These are phyloP conservation scores for Notarius quadriscutis DNA, from an alignment of 2,113 vertebrate genomes.

Conservation along the genomic window DNA sequence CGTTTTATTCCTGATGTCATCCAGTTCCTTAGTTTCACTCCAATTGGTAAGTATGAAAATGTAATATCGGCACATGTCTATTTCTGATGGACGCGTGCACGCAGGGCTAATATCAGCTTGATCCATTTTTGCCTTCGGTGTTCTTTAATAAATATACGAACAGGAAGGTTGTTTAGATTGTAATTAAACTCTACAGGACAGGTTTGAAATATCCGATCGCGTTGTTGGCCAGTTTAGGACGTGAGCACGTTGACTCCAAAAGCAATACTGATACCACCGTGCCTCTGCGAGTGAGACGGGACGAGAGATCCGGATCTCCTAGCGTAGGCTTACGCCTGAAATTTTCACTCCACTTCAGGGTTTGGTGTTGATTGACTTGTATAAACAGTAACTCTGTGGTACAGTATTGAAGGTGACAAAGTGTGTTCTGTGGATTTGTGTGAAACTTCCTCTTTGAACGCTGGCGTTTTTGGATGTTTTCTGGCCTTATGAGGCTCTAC, in stretches of 20 bases:
- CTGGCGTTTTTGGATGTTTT: neutral
- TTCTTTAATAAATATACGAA: neutral
- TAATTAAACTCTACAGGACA: neutral
- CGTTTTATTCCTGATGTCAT: neutral
- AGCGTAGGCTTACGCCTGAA: neutral
- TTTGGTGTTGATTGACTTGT: neutral
- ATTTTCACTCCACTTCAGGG: neutral
- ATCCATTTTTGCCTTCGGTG: neutral
- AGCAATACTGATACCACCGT: conserved; percentile 50
- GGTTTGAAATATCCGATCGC: neutral
- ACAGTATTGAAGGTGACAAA: neutral
- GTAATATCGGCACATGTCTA: neutral
- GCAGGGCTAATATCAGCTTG: neutral
- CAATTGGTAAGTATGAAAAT: neutral
- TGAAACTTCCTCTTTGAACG: neutral
- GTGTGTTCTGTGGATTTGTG: neutral
- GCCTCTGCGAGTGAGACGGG: conserved; percentile 26
- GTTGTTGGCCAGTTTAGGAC: neutral
- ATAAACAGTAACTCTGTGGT: neutral
- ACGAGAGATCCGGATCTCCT: neutral
- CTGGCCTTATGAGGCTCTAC: neutral
- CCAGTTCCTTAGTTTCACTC: too few species aligned
- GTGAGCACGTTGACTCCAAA: neutral
- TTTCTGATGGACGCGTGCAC: neutral
- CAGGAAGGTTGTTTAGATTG: neutral